Evolutionary conservation across 2,888 invertebrate species (phyloP), one percentile per base, ranked within the genome.

Genomic region (Agonopterix alstromeriana): DNA sequence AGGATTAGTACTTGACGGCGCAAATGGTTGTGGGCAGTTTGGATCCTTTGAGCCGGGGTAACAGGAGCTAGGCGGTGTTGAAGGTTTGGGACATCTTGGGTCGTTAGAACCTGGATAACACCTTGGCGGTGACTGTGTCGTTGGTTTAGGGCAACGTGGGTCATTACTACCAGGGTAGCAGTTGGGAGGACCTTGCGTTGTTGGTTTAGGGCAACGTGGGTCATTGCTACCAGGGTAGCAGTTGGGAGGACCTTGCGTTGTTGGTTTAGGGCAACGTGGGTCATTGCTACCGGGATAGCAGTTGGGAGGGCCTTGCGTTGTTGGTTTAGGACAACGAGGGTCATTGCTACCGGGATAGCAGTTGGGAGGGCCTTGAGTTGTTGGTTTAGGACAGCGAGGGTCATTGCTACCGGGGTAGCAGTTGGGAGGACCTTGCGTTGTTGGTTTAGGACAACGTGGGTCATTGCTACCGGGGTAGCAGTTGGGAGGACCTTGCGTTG

Each of bases 11-110:
- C 85, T 78, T 52, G 78, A 78, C 27, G 82, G 76, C 52, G 84
- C 75, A 67, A 89, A 77, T 36, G 83, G 82, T 57, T 87, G 77
- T 42, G 77, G 85, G 60, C 80, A 85, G 63, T 71, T 84, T 7
- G 85, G 81, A 55, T 86, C 76, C 56, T 56, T 77, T 41, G 74
- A 82, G 46, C 90, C 71, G 41, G 82, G 71, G 64, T 85, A 78
- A 73, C 90, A 73, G 62, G 90, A 77, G 56, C 82, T 76, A 38
- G 83, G 76, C 0, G 65, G 58, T 14, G 56, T 54, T 0, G 59
- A 54, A 0, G 57, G 54, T 44, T 51, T 43, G 14, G 67, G 64
- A 47, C 77, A 78, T 9, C 77, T 60, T 0, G 78, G 77, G 55
- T 88, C 83, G 8, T 59, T 65, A 8, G 72, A 68, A 10, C 75